Conservation (phyloP, 1,140 invertebrate species). For the Nasonia giraulti region DNA sequence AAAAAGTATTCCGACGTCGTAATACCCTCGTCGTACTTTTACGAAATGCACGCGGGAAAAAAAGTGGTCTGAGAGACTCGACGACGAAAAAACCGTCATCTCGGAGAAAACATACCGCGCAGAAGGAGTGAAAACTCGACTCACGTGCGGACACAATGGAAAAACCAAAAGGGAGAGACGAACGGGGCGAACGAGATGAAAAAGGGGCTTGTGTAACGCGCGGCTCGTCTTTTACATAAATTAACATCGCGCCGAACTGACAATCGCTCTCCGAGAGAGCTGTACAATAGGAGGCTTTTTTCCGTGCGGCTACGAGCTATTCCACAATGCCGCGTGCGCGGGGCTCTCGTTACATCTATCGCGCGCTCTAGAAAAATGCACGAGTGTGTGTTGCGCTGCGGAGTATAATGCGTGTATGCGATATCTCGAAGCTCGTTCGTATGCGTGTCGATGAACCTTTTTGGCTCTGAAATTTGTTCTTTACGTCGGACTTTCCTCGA, state of each 20-base stretch:
- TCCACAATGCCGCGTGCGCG: neutral
- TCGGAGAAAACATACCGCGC: too few species aligned
- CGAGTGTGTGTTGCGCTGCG: too few species aligned
- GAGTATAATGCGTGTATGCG: neutral
- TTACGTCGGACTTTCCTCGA: too few species aligned
- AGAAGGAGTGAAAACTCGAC: neutral
- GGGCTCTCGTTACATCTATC: neutral
- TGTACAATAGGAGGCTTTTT: neutral
- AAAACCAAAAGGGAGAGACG: neutral
- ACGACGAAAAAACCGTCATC: conserved; percentile 11
- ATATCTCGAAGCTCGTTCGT: neutral
- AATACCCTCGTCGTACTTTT: neutral
- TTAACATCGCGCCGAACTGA: conserved; percentile 44
- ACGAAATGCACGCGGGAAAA: neutral
- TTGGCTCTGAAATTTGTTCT: neutral
- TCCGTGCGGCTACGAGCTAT: neutral
- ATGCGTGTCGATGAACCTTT: neutral
- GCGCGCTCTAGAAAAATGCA: neutral
- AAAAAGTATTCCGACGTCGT: neutral
- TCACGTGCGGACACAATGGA: neutral
- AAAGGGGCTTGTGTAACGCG: conserved; percentile 36
- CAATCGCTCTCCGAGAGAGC: conserved; percentile 1
- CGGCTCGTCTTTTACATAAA: conserved; percentile 46
- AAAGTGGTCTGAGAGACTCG: neutral
- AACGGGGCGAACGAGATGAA: conserved; percentile 15